phyloP scores from a whole-genome alignment of 1,140 invertebrate genomes.

The Sycophaga agraensis region DNA sequence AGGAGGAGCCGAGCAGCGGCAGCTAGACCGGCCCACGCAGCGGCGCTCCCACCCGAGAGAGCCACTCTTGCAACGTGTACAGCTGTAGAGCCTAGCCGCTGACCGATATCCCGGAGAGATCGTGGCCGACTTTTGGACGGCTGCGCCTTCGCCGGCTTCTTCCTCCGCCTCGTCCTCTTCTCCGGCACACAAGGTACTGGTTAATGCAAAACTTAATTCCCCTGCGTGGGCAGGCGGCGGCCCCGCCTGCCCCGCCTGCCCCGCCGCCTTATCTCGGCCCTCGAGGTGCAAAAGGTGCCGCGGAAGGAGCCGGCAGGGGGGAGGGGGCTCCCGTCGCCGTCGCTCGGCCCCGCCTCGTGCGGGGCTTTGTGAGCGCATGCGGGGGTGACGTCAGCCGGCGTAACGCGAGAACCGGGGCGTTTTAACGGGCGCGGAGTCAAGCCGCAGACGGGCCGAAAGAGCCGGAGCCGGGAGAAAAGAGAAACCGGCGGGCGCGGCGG shows the following conservation, averaged over 20 bases:
- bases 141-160: too few species aligned
- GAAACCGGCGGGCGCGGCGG: neutral
- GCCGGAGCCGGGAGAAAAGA: neutral
- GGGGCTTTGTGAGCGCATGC: neutral
- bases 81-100: neutral
- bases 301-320: neutral
- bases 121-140: conserved; percentile 10
- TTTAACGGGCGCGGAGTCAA: neutral
- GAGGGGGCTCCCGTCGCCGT: too few species aligned
- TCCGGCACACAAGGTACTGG: conserved; percentile 13
- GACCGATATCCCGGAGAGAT: conserved; percentile 12
- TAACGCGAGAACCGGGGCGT: conserved; percentile 15
- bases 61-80: too few species aligned
- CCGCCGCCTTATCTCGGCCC: neutral
- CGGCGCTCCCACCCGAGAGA: too few species aligned
- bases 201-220: neutral
- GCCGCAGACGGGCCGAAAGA: neutral
- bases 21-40: too few species aligned
- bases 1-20: too few species aligned
- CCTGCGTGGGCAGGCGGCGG: too few species aligned
- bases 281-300: neutral
- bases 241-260: too few species aligned
- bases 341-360: too few species aligned
- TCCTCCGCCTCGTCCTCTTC: too few species aligned
- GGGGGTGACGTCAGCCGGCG: conserved; percentile 1